Evolutionary conservation across 2,888 invertebrate species (phyloP).

Genomic region (Cephus sareptanus): DNA sequence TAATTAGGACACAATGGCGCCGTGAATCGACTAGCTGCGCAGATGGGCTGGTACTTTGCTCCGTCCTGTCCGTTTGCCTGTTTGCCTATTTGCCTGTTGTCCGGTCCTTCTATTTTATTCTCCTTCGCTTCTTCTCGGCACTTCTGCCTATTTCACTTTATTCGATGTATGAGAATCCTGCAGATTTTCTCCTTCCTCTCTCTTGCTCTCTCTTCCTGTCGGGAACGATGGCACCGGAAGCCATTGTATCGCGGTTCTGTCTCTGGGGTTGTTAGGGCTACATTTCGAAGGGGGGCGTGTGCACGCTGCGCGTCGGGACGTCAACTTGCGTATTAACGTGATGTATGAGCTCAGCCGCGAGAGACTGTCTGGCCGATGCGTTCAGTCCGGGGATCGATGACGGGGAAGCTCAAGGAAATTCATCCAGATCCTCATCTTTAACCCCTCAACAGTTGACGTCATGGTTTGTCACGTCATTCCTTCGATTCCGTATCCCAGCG

Average conservation of each 20-base stretch:
- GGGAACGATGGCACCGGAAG: slow-evolving; percentile 34
- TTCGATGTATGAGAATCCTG: slow-evolving; percentile 6
- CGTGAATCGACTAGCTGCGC: slow-evolving; percentile 28
- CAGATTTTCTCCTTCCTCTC: slow-evolving; percentile 5
- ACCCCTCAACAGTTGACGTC: neutral
- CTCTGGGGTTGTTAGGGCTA: slow-evolving; percentile 29
- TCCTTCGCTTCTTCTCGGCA: slow-evolving; percentile 6
- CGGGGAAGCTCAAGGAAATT: slow-evolving; percentile 29
- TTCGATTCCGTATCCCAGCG: neutral
- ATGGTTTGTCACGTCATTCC: neutral
- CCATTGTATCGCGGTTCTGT: slow-evolving; percentile 36
- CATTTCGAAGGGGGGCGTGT: slow-evolving; percentile 16
- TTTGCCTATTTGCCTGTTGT: neutral
- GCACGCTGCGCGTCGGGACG: slow-evolving; percentile 34
- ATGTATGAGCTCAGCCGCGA: slow-evolving; percentile 42
- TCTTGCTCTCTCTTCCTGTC: slow-evolving; percentile 10
- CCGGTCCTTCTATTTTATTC: slow-evolving; percentile 5
- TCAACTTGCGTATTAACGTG: slow-evolving; percentile 46
- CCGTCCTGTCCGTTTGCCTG: no score
- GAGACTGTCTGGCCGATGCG: slow-evolving; percentile 35
- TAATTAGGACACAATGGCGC: slow-evolving; percentile 53
- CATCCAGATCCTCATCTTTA: neutral
- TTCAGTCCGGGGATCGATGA: slow-evolving; percentile 21
- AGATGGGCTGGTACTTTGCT: neutral
- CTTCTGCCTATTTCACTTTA: neutral